Base-by-base conservation (phyloP, 2,113 vertebrate genomes). In the Oncorhynchus mykiss region DNA sequence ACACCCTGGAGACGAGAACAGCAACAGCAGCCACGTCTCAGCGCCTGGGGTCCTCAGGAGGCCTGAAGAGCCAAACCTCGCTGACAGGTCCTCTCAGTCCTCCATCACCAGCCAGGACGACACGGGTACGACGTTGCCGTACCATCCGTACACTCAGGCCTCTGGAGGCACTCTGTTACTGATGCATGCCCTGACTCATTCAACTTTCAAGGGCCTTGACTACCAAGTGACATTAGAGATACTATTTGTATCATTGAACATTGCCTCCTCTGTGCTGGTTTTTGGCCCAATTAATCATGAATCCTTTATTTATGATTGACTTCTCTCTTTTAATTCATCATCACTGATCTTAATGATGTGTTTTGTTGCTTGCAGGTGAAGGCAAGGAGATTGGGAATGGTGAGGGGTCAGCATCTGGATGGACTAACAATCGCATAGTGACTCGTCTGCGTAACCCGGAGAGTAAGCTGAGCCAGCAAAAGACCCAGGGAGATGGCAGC, bases 371-470 rank as follows among this genome's bases (percentile, higher is more conserved):
- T 3, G 51, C 51, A 54, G 51, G 4, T 54, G 51, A 54, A 54
- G 51, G 16, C 51, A 54, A 54, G 16, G 51, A 92, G 92, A 97
- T 96, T 99, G 24, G 39, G 69, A 88, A 95, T 82, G 86, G 91
- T 84, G 86, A 96, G 22, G 16, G 90, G 85, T 93, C 93, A 57
- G 91, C 91, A 82, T 95, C 0, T 97, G 93, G 0, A 54, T 14
- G 16, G 51, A 18, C 13, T 18, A 54, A 54, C 51, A 54, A 54
- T 54, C 94, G 97, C 48, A 98, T 98, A 93, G 95, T 98, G 87
- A 98, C 97, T 34, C 93, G 97, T 12, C 86, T 98, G 85, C 94
- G 97, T 83, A 98, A 98, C 83, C 97, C 97, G 3, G 97, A 98
- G 0, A 98, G 97, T 93, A 98, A 98, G 80, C 92, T 98, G 70